These are phyloP conservation scores for Stichodactyla helianthus DNA, from an alignment of 64 coral and sea anemone genomes.

Conservation along the genomic window DNA sequence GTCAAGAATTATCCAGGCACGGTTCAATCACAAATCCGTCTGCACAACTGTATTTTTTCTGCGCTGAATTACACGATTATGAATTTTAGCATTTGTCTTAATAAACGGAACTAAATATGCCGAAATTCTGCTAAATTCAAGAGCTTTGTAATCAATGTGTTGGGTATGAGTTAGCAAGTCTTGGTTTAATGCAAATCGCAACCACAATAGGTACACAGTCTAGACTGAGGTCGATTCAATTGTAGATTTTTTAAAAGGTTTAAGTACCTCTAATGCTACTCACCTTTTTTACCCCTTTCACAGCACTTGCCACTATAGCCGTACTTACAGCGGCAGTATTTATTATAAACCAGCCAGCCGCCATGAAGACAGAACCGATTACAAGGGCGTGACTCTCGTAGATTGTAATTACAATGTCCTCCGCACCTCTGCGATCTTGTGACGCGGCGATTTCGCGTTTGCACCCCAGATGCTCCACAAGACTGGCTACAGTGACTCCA, in stretches of 20 bases:
- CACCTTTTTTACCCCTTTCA: neutral
- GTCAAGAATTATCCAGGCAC: too few relatives aligned
- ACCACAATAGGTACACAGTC: neutral
- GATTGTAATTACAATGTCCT: neutral
- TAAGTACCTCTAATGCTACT: neutral
- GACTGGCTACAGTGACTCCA: conserved; percentile 66
- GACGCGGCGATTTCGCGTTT: conserved; percentile 39
- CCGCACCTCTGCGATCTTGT: conserved; percentile 15
- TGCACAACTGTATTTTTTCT: too few relatives aligned
- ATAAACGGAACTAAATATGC: too few relatives aligned
- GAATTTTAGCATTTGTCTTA: too few relatives aligned
- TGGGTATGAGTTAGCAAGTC: too few relatives aligned
- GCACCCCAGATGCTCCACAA: conserved; percentile 40
- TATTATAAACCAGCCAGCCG: conserved; percentile 12
- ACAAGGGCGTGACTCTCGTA: neutral
- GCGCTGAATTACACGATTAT: too few relatives aligned
- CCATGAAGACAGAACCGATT: conserved; percentile 49
- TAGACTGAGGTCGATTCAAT: neutral
- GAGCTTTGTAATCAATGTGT: too few relatives aligned
- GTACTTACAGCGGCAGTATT: conserved; percentile 25
- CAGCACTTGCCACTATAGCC: conserved; percentile 42
- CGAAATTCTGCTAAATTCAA: too few relatives aligned
- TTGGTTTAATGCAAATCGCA: too few relatives aligned
- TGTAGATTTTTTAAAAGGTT: neutral
- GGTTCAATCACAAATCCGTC: too few relatives aligned